Conservation (phyloP, 1,140 invertebrate species). For the Lucilia sericata region DNA sequence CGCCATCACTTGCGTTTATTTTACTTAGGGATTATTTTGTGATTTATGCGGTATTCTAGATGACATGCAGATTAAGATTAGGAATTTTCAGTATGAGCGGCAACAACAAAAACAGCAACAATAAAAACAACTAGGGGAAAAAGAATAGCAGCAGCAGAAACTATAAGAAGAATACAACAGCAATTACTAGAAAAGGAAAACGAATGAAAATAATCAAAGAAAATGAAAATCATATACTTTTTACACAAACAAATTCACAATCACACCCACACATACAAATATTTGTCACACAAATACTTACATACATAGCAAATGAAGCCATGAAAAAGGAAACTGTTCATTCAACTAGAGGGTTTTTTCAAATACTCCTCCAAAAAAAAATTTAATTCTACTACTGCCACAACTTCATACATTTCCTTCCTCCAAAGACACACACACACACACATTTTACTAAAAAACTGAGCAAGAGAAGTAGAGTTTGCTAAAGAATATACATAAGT, state of each 20-base stretch:
- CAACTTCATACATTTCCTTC: too few species aligned
- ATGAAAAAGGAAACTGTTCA: too few species aligned
- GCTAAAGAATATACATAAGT: neutral
- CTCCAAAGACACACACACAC: too few species aligned
- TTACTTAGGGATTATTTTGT: conserved; percentile 65
- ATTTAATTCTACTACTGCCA: too few species aligned
- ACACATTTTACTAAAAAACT: neutral
- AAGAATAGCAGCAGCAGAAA: neutral
- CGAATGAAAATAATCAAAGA: conserved; percentile 15
- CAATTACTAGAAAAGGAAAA: neutral
- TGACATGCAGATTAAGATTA: conserved; percentile 66
- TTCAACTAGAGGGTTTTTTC: neutral
- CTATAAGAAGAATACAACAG: neutral
- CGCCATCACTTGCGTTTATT: conserved; percentile 50
- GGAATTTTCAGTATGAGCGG: conserved; percentile 51
- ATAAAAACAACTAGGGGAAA: neutral
- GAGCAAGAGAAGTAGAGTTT: neutral
- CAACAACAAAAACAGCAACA: neutral
- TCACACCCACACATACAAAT: neutral
- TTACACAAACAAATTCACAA: neutral
- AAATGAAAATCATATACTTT: conserved; percentile 2
- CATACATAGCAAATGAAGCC: too few species aligned
- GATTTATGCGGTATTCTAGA: conserved; percentile 65
- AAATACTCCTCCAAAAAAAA: neutral
- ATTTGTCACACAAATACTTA: neutral